Conservation (phyloP, 2,888 invertebrate species). For the Epirrhoe tristata region DNA sequence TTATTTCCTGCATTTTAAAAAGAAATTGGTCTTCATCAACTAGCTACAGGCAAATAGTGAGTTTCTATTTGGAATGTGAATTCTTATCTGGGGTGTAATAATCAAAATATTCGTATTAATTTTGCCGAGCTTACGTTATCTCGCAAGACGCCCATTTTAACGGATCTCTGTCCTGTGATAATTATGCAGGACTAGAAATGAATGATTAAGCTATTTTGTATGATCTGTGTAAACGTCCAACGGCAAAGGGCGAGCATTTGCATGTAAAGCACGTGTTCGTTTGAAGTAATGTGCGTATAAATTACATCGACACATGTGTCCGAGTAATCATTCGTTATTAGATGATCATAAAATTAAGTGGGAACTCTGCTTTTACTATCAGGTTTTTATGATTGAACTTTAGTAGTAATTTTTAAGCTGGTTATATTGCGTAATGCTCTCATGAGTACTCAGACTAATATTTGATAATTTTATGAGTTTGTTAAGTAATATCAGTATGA, state of each 20-base stretch:
- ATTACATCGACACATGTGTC: slow-evolving; percentile 60
- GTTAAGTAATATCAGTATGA: not conserved
- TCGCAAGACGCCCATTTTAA: too few species aligned
- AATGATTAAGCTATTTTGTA: slow-evolving; percentile 12
- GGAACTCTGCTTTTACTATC: slow-evolving; percentile 32
- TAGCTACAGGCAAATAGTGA: too few species aligned
- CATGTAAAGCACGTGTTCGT: slow-evolving; percentile 81
- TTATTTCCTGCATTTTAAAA: too few species aligned
- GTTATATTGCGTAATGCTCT: slow-evolving; percentile 21
- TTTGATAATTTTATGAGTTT: slow-evolving; percentile 12
- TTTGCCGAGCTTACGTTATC: too few species aligned
- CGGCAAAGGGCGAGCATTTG: slow-evolving; percentile 71
- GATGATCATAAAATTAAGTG: slow-evolving; percentile 36
- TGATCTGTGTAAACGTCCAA: slow-evolving; percentile 46
- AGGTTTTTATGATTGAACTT: slow-evolving; percentile 31
- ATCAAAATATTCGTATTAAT: too few species aligned
- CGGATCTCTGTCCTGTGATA: too few species aligned
- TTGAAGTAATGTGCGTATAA: slow-evolving; percentile 72
- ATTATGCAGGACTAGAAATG: not conserved
- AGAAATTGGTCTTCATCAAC: too few species aligned
- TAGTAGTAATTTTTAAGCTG: slow-evolving; percentile 19
- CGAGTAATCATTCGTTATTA: slow-evolving; percentile 41
- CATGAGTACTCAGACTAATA: not conserved
- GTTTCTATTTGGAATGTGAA: too few species aligned
- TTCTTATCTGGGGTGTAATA: too few species aligned